Evolutionary conservation across 2,888 invertebrate genomes (phyloP).

Genomic region (Trichogramma evanescens): DNA sequence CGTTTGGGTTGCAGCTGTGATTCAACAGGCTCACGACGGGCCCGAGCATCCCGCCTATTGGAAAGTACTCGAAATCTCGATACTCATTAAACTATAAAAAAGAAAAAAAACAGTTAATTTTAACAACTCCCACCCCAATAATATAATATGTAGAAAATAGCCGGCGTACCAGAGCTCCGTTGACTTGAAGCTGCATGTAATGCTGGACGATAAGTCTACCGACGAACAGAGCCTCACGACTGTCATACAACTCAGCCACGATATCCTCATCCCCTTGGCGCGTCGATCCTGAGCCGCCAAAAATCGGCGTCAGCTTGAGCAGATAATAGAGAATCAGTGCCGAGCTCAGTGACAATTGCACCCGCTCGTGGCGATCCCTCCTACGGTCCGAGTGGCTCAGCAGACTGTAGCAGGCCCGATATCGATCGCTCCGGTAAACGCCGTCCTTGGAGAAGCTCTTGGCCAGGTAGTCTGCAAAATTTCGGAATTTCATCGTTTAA

Average conservation of each 20-base stretch:
- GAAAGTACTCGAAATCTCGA: conserved; percentile 32
- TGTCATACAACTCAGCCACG: no score
- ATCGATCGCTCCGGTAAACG: conserved; percentile 43
- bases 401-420: conserved; percentile 53
- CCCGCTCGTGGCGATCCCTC: conserved; percentile 61
- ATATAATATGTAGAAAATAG: no score
- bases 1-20: conserved; percentile 83
- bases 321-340: conserved; percentile 60
- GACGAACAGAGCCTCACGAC: conserved; percentile 45
- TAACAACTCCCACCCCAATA: no score
- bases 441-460: conserved; percentile 37
- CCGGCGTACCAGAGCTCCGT: conserved; percentile 57
- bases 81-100: conserved; percentile 26
- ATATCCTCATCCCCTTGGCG: conserved; percentile 34
- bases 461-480: conserved; percentile 32
- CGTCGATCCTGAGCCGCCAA: conserved; percentile 44
- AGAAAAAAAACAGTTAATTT: not conserved
- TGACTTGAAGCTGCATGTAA: conserved; percentile 74
- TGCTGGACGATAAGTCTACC: conserved; percentile 66
- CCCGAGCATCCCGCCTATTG: conserved; percentile 66
- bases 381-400: conserved; percentile 60
- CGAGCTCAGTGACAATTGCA: conserved; percentile 60
- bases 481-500: not conserved
- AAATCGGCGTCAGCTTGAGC: conserved; percentile 54
- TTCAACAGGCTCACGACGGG: conserved; percentile 74